Base-by-base conservation (phyloP, 2,888 invertebrate genomes). In the Synergus umbraculus region DNA sequence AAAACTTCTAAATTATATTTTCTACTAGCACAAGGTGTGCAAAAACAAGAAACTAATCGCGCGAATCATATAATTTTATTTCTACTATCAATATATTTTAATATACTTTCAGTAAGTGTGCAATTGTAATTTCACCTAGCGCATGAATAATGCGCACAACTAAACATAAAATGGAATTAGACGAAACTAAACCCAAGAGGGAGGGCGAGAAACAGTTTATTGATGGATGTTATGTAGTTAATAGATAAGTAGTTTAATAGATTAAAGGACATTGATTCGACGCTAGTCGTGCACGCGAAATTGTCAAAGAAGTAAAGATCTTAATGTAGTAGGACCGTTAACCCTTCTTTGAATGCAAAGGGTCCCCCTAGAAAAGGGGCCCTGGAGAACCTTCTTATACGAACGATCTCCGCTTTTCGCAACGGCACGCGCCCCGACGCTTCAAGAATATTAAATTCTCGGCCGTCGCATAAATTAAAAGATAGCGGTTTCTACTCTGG, bases 381-480 rank as follows among this genome's bases (percentile, higher is more conserved):
- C 86, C 88, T 81, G 78, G 88, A 87, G 87, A 87, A 85, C 79
- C 80, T 83, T 85, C 82, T 79, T 76, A 43, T 60, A 41, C 22
- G 80, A 67, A 63, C 76, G 76, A 79, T 73, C 80, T 78, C 81
- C 85, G 86, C 79, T 84, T 84, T 85, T 81, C 81, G 82, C 83
- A 73, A 78, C 80, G 85, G 86, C 87, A 87, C 87, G 87, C 87
- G 87, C 83, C 87, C 84, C 86, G 85, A 90, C 54, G n/a, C 54
- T 79, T 83, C 80, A 86, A 89, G 91, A 91, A 91, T 91, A 91
- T 91, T 91, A 91, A 91, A 91, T 91, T 91, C 88, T 87, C 86
- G 85, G 85, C 85, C 86, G 86, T 87, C 90, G 90, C 90, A 91
- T 91, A 91, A 90, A 91, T 91, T 91, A 91, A 91, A 91, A 90